A percentile compares a stretch with the other conserved stretches of the same genome.
Conservation (phyloP, 2,113 vertebrate genomes). For the Xiphophorus maculatus region DNA sequence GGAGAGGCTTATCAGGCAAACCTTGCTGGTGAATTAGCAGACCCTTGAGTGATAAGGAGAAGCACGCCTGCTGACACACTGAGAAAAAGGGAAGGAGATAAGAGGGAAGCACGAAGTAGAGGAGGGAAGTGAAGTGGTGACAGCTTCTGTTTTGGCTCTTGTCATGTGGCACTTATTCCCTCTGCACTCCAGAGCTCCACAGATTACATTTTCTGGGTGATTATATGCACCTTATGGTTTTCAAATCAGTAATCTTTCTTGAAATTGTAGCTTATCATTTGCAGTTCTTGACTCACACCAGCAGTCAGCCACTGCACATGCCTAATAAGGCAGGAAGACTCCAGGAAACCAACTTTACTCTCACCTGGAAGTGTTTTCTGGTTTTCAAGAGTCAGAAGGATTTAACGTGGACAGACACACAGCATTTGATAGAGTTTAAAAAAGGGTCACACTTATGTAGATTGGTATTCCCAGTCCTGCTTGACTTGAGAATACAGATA, state of each 20-base stretch:
- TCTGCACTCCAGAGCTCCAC: background rate
- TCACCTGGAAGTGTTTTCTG: background rate
- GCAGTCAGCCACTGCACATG: too few relatives aligned
- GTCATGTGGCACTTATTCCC: slow-evolving; percentile 64
- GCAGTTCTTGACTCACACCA: too few relatives aligned
- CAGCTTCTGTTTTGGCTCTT: slow-evolving; percentile 75
- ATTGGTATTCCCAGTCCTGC: too few relatives aligned
- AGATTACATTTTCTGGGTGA: background rate
- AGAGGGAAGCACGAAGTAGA: slow-evolving; percentile 20
- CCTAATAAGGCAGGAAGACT: background rate
- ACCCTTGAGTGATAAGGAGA: slow-evolving; percentile 88
- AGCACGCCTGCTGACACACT: slow-evolving; percentile 77
- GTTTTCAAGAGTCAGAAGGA: too few relatives aligned
- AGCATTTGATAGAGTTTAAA: too few relatives aligned
- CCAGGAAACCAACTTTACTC: background rate
- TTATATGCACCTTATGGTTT: background rate
- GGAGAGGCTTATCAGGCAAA: slow-evolving; percentile 82
- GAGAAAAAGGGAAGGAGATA: slow-evolving; percentile 70
- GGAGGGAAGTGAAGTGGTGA: slow-evolving; percentile 48
- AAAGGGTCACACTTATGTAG: too few relatives aligned
- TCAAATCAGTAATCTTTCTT: background rate
- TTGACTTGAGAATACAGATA: too few relatives aligned
- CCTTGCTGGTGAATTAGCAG: slow-evolving; percentile 90
- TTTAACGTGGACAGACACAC: too few relatives aligned
- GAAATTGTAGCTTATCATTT: background rate